These are phyloP conservation scores for Noctilio leporinus DNA, from an alignment of 2,113 vertebrate species.

Conservation along the genomic window DNA sequence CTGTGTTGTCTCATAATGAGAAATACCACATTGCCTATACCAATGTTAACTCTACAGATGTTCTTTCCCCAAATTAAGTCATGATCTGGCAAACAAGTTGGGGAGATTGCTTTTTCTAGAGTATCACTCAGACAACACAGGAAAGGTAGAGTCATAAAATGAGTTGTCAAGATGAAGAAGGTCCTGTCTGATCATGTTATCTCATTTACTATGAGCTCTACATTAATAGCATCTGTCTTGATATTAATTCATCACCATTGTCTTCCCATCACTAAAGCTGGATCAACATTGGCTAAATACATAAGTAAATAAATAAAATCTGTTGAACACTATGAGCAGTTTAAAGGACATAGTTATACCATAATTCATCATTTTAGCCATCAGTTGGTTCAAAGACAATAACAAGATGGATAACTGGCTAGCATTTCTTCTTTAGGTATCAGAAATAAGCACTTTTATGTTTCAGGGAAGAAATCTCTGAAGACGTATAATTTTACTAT, in stretches of 20 bases:
- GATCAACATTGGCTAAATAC: neutral
- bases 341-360: neutral
- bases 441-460: neutral
- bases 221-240: neutral
- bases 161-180: neutral
- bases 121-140: neutral
- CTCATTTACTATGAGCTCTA: neutral
- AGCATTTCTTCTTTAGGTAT: neutral
- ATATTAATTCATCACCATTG: neutral
- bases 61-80: neutral
- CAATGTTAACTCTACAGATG: neutral
- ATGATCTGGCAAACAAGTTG: neutral
- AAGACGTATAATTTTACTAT: neutral
- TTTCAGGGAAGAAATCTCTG: neutral
- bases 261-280: neutral
- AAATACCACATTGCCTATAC: neutral
- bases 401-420: neutral
- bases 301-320: neutral
- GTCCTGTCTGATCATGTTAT: neutral
- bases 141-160: neutral
- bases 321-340: neutral
- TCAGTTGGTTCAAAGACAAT: neutral
- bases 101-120: neutral
- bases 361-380: neutral
- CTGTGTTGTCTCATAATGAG: neutral